Evolutionary conservation across 2,797 vertebrate species (phyloP), one percentile per base, ranked within the genome.

Genomic region (Falco peregrinus): DNA sequence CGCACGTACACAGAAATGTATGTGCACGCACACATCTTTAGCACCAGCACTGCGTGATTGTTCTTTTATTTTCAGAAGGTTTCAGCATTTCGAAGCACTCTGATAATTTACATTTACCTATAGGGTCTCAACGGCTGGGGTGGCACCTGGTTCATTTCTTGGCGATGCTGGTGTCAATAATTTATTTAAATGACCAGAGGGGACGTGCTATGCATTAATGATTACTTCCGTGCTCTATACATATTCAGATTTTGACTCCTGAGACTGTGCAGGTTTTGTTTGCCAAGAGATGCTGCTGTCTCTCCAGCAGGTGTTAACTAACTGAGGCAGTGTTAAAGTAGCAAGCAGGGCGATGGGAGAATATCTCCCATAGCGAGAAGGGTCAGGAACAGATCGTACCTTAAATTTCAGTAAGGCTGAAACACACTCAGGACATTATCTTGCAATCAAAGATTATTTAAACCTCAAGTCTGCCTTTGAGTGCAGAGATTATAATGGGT

Each of bases 161-260:
- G 78, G 60, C 1, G 35, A 56, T 53, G 41, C 16, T 35, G 57
- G 41, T 90, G 88, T 80, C 95, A 92, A 87, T 90, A 83, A 94
- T 90, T 87, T 73, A 94, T 96, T 93, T 85, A 65, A 89, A 94
- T 85, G 95, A 93, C 92, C 75, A 80, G 78, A 79, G 53, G 82
- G 57, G 69, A 79, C 1, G 5, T 92, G 90, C 45, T 87, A 57
- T 80, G 93, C 84, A 75, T 94, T 94, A 83, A 83, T 63, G 81
- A 86, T 89, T 78, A 37, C 75, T 89, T 89, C 59, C 0, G 0
- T 1, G 5, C 47, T 65, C 81, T 84, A 73, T 89, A 87, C 76
- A 90, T 85, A 90, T 92, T 92, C 96, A 93, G 87, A 93, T 85
- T 85, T 85, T 76, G 84, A 95, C 90, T 95, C 73, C 76, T 50